A percentile compares a stretch with the other conserved stretches of the same genome.
phyloP scores from a whole-genome alignment of 1,140 invertebrate species.

The Nymphalis io region DNA sequence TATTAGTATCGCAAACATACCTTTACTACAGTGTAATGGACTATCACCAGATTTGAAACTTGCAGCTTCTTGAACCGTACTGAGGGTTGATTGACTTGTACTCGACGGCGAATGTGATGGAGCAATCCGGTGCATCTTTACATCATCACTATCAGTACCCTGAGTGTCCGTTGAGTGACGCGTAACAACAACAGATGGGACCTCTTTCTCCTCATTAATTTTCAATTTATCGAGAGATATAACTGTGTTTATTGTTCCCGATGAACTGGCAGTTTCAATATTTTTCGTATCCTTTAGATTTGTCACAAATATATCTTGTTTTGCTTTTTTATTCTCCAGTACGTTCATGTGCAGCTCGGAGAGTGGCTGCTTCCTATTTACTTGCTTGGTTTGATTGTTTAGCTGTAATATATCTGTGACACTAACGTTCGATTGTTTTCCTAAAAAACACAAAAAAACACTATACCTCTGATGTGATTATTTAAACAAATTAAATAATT shows the following conservation, averaged over 20 bases:
- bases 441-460: constrained; percentile 40
- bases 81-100: constrained; percentile 64
- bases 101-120: constrained; percentile 66
- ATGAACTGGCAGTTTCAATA: constrained; percentile 53
- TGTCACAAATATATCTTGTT: constrained; percentile 48
- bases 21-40: constrained; percentile 53
- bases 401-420: constrained; percentile 61
- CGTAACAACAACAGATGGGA: constrained; percentile 55
- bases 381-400: constrained; percentile 51
- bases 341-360: constrained; percentile 60
- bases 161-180: constrained; percentile 37
- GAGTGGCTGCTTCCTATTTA: constrained; percentile 57
- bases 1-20: constrained; percentile 37
- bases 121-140: constrained; percentile 33
- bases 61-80: constrained; percentile 60
- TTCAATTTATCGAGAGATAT: constrained; percentile 59
- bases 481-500: no score
- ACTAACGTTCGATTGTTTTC: constrained; percentile 66
- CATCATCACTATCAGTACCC: constrained; percentile 22
- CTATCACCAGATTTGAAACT: constrained; percentile 67
- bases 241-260: constrained; percentile 60
- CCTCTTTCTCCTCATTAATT: constrained; percentile 41
- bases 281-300: constrained; percentile 57
- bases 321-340: constrained; percentile 45
- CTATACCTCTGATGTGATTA: no score